Percentiles rank a stretch among this genome's conserved stretches.
Conservation (phyloP, 2,797 vertebrate species). For the Loriculus beryllinus region DNA sequence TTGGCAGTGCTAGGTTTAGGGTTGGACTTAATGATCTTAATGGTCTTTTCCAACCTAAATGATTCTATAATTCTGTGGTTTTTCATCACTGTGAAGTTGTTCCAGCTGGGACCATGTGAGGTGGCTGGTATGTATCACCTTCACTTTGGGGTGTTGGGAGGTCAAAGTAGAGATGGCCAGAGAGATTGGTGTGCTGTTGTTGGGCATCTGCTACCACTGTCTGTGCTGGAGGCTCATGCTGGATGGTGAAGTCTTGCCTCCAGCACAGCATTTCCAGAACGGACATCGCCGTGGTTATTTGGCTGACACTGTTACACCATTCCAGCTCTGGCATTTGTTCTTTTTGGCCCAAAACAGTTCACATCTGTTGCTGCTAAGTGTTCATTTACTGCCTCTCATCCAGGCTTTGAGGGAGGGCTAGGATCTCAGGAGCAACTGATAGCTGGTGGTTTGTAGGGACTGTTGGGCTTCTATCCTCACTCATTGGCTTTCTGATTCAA, state of each 20-base stretch:
- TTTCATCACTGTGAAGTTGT: background rate
- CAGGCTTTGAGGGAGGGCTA: background rate
- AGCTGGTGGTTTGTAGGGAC: background rate
- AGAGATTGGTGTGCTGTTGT: fast-evolving
- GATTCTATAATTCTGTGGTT: background rate
- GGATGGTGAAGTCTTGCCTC: background rate
- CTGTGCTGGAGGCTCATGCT: fast-evolving
- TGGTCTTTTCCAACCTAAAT: background rate
- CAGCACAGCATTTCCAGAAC: background rate
- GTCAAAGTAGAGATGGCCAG: background rate
- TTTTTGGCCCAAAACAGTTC: background rate
- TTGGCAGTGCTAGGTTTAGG: background rate
- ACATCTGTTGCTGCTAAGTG: background rate
- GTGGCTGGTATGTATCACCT: fast-evolving
- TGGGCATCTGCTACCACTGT: background rate
- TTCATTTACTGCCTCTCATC: background rate
- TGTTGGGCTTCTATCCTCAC: background rate
- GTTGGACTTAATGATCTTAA: background rate
- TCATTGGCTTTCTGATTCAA: background rate
- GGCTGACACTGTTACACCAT: fast-evolving
- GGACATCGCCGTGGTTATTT: background rate
- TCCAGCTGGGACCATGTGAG: fast-evolving
- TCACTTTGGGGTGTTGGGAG: background rate
- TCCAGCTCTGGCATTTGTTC: background rate
- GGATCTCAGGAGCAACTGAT: background rate